Conservation (phyloP, 2,888 invertebrate genomes). For the Liopterus haemorrhoidalis region DNA sequence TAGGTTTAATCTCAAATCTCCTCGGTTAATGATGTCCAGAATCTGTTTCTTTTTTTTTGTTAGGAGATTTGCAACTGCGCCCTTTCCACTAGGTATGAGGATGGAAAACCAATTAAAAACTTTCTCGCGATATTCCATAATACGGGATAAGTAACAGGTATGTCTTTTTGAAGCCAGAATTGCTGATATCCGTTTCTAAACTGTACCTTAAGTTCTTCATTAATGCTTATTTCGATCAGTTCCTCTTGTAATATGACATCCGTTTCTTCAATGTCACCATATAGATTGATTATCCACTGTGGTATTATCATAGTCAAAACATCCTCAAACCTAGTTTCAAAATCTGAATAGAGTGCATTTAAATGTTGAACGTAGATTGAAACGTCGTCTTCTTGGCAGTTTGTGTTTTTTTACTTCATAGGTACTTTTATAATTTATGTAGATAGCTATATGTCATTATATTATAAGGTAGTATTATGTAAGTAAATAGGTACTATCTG, state of each 20-base stretch:
- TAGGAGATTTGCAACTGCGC: constrained; percentile 27
- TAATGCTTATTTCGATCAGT: constrained; percentile 31
- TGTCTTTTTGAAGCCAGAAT: constrained; percentile 31
- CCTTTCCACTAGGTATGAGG: constrained; percentile 30
- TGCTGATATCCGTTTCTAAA: constrained; percentile 33
- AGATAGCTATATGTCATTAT: no score
- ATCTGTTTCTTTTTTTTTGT: constrained; percentile 29
- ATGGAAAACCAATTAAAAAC: constrained; percentile 31
- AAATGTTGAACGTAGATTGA: constrained; percentile 34
- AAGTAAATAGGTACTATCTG: no score
- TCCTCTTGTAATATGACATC: constrained; percentile 31
- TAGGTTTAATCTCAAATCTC: constrained; percentile 33
- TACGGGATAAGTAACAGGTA: constrained; percentile 29
- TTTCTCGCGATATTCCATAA: constrained; percentile 31
- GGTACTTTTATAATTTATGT: no score
- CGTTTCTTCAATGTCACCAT: constrained; percentile 29
- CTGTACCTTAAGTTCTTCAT: constrained; percentile 33
- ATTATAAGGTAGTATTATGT: no score
- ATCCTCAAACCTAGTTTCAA: constrained; percentile 34
- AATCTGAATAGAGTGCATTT: constrained; percentile 32
- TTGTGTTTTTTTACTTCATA: no score
- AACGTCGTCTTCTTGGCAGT: constrained; percentile 29
- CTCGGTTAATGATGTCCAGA: constrained; percentile 29
- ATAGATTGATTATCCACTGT: constrained; percentile 32
- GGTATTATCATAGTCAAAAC: constrained; percentile 33